Evolutionary conservation across 2,797 vertebrate species (phyloP).

Genomic region (Sparidentex hasta): DNA sequence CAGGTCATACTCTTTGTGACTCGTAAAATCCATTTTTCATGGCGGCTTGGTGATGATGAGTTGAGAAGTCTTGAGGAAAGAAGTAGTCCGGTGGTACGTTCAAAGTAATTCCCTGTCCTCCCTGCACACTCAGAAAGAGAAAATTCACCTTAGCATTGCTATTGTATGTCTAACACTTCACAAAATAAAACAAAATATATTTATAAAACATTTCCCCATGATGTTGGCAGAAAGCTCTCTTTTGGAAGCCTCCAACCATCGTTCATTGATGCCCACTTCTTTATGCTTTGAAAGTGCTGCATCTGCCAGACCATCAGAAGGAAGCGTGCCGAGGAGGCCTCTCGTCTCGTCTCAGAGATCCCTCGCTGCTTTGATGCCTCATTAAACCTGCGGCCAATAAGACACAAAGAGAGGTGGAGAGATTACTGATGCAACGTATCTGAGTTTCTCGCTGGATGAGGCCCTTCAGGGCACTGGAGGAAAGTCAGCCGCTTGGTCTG

Average conservation of each 20-base stretch:
- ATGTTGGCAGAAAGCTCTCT: conserved; percentile 35
- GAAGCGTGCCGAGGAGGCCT: conserved; percentile 59
- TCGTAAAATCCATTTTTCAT: too few species aligned
- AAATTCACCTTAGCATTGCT: neutral
- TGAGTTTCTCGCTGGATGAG: conserved; percentile 61
- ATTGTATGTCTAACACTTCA: neutral
- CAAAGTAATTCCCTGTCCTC: neutral
- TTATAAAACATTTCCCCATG: conserved; percentile 10
- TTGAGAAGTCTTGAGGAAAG: too few species aligned
- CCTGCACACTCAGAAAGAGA: neutral
- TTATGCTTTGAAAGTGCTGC: conserved; percentile 65
- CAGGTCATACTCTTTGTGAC: too few species aligned
- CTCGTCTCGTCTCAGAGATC: conserved; percentile 63
- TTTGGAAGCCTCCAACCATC: conserved; percentile 61
- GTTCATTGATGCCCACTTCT: conserved; percentile 63
- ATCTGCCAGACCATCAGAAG: conserved; percentile 74
- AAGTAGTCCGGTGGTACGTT: neutral
- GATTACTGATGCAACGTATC: conserved; percentile 79
- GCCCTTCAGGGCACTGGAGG: conserved; percentile 39
- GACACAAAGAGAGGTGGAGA: conserved; percentile 72
- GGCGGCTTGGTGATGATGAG: too few species aligned
- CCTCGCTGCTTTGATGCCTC: conserved; percentile 80
- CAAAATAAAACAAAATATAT: conserved; percentile 5
- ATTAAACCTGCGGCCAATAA: conserved; percentile 77
- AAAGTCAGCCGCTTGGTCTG: conserved; percentile 40